phyloP scores from a whole-genome alignment of 35 echinoderm and acorn worm species.

The Diadema setosum region DNA sequence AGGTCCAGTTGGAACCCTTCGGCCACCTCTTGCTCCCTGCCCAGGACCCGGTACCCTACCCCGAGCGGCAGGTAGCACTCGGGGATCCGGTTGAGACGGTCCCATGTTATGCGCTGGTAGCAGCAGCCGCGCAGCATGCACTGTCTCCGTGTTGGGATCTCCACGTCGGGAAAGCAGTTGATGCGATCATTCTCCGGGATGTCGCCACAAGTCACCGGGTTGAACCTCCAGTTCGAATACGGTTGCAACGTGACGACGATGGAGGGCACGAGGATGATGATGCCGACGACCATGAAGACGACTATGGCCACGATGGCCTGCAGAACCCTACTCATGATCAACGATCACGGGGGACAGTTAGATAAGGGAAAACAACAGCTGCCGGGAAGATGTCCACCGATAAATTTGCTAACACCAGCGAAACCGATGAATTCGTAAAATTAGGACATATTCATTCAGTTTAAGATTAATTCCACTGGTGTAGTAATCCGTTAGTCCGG shows the following conservation, averaged over 20 bases:
- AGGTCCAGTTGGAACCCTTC: slow-evolving; percentile 70
- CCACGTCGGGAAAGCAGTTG: slow-evolving; percentile 78
- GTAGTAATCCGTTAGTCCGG: neutral
- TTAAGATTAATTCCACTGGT: neutral
- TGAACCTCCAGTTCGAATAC: slow-evolving; percentile 73
- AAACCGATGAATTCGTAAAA: neutral
- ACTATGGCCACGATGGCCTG: neutral
- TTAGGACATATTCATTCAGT: neutral
- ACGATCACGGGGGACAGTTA: neutral
- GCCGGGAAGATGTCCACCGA: too few species aligned
- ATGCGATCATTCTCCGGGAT: slow-evolving; percentile 59
- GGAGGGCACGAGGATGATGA: slow-evolving; percentile 56
- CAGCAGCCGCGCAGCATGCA: slow-evolving; percentile 77
- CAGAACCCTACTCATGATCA: neutral
- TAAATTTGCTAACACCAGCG: neutral
- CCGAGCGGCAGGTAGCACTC: slow-evolving; percentile 72
- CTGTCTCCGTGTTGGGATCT: slow-evolving; percentile 54
- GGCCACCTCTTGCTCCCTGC: slow-evolving; percentile 2
- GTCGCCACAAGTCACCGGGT: slow-evolving; percentile 54
- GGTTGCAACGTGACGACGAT: slow-evolving; percentile 58
- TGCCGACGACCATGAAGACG: slow-evolving; percentile 17
- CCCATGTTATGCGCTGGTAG: slow-evolving; percentile 53
- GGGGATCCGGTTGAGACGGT: slow-evolving; percentile 59
- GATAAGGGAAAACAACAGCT: too few species aligned
- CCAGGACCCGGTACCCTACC: slow-evolving; percentile 65